Evolutionary conservation across 2,113 vertebrate genomes (phyloP), one percentile per base, ranked within the genome.

Genomic region (Bolborhynchus lineola): DNA sequence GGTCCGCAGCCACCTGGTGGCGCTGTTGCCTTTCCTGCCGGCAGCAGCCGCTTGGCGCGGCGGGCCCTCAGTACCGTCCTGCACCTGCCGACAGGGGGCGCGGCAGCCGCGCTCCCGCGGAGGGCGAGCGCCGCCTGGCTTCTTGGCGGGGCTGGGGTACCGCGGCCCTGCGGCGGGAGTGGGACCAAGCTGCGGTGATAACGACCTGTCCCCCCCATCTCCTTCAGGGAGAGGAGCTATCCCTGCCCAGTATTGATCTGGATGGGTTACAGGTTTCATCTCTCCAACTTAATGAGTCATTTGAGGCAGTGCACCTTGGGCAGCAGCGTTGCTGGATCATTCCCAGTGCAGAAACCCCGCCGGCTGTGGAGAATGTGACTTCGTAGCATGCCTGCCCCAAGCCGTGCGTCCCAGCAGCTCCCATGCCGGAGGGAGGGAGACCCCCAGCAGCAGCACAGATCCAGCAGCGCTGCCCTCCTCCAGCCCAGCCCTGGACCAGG

Each of bases 291-390:
- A n/a, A 15, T 3, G 50, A n/a, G 62, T 26, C 5, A 3, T 20
- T 23, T 11, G 49, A 31, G 49, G 33, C 3, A 4, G 19, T 13
- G 41, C 28, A 3, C 3, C 21, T 5, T 2, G 55, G 28, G 16
- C 35, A 13, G 63, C 33, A 3, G 76, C 3, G 0, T 5, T 46
- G 46, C 64, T 17, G 37, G 16, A 7, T n/a, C 19, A 1, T 16
- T 55, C 2, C 2, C 60, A 3, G 2, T 1, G 41, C 26, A 5
- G 33, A 10, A 55, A 10, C 12, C 2, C 8, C 2, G 2, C 35
- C 4, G 55, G 16, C 80, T 12, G 23, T 11, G 20, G 7, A 31
- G 69, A 31, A 21, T 10, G 3, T 2, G 35, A 13, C 11, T n/a
- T 13, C 0, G 13, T 13, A n/a, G 21, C 44, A 18, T 21, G 2